These are phyloP conservation scores for Coleophora flavipennella DNA, from an alignment of 2,888 invertebrate species.

Conservation along the genomic window DNA sequence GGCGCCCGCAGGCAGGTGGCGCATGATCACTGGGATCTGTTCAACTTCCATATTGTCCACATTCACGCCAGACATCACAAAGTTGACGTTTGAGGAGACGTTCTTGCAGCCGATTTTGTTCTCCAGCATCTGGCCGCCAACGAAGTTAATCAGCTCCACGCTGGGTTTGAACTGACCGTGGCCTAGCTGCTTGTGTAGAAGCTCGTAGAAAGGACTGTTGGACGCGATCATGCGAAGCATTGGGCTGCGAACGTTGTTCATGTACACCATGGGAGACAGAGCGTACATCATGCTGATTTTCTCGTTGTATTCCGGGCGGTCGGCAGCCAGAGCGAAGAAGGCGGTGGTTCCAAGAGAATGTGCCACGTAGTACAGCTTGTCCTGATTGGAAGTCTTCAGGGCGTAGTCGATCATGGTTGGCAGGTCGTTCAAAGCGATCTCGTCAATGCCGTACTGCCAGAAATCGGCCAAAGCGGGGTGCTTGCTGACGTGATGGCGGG, in stretches of 20 bases:
- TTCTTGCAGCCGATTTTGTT: conserved; percentile 48
- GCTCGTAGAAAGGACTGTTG: conserved; percentile 34
- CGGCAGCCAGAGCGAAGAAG: conserved; percentile 46
- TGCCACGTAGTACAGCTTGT: conserved; percentile 53
- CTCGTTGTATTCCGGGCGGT: conserved; percentile 47
- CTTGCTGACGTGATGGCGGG: conserved; percentile 45
- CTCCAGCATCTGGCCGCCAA: conserved; percentile 49
- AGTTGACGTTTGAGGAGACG: conserved; percentile 74
- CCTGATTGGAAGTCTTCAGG: conserved; percentile 36
- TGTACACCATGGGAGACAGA: conserved; percentile 58
- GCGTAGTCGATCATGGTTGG: conserved; percentile 59
- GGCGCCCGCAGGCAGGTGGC: conserved; percentile 71
- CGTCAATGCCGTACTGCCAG: conserved; percentile 61
- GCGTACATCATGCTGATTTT: conserved; percentile 55
- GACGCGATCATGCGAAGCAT: conserved; percentile 53
- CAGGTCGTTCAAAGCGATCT: conserved; percentile 54
- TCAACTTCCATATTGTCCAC: conserved; percentile 65
- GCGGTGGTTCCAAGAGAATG: conserved; percentile 47
- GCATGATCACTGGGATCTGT: conserved; percentile 65
- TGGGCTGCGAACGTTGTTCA: conserved; percentile 53
- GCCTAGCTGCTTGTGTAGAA: conserved; percentile 33
- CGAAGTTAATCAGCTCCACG: conserved; percentile 32
- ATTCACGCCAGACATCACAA: conserved; percentile 75
- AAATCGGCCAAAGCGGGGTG: conserved; percentile 45
- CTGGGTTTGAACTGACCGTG: conserved; percentile 42